A percentile compares a stretch with the other conserved stretches of the same genome.
phyloP scores from a whole-genome alignment of 2,113 vertebrate species.

The Ptyas mucosa region DNA sequence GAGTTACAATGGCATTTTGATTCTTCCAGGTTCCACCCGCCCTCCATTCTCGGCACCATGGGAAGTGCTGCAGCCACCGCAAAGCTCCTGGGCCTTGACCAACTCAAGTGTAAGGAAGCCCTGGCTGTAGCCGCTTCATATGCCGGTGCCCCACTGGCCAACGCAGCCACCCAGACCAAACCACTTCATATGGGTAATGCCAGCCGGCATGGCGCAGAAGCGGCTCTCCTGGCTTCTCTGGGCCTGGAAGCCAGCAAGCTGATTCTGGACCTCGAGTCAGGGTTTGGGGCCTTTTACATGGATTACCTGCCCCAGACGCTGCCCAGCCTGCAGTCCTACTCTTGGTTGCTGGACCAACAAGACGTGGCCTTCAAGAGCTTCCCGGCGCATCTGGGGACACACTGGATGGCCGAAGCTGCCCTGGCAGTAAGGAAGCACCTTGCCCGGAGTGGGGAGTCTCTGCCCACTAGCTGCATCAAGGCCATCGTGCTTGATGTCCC shows the following conservation, averaged over 20 bases:
- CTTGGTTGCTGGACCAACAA: conserved; percentile 85
- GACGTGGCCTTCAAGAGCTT: conserved; percentile 87
- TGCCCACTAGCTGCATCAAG: conserved; percentile 67
- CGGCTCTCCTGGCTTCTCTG: conserved; percentile 77
- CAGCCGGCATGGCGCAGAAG: conserved; percentile 81
- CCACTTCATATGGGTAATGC: conserved; percentile 90
- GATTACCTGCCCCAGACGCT: conserved; percentile 78
- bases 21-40: conserved; percentile 87
- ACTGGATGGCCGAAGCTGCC: conserved; percentile 88
- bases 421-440: conserved; percentile 71
- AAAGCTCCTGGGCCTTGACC: conserved; percentile 79
- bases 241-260: conserved; percentile 82
- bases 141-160: conserved; percentile 88
- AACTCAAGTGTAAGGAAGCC: conserved; percentile 73
- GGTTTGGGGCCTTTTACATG: conserved; percentile 86
- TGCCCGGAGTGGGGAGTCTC: conserved; percentile 1
- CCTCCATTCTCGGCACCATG: conserved; percentile 87
- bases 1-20: not conserved
- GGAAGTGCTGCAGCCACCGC: conserved; percentile 87
- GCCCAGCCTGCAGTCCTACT: conserved; percentile 61
- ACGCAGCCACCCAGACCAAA: conserved; percentile 90
- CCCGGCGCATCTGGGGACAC: conserved; percentile 88
- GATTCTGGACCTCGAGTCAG: conserved; percentile 77
- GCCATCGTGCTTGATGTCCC: conserved; percentile 79
- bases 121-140: conserved; percentile 89